Conservation (phyloP, 2,797 vertebrate genomes). For the Tadarida brasiliensis region DNA sequence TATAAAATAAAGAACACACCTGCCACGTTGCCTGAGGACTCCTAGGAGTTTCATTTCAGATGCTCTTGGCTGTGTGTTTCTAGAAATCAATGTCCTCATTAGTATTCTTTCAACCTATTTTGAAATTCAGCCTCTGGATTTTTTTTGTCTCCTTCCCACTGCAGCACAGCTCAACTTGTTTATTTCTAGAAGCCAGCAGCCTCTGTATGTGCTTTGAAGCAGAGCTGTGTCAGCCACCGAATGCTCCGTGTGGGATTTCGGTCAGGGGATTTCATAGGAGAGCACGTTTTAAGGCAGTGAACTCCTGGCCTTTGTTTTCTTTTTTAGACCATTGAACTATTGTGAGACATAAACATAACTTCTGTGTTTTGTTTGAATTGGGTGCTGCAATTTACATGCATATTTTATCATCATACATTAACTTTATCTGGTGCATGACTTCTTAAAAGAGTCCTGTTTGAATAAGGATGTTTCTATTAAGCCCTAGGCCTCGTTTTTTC, state of each 20-base stretch:
- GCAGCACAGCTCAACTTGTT: background rate
- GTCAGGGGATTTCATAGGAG: background rate
- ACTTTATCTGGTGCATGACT: conserved; percentile 63
- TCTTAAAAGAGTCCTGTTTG: conserved; percentile 71
- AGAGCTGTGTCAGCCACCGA: background rate
- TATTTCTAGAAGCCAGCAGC: conserved; percentile 46
- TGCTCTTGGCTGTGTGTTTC: conserved; percentile 29
- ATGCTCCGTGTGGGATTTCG: background rate
- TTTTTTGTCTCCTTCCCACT: background rate
- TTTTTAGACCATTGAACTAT: background rate
- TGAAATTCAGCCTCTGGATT: conserved; percentile 43
- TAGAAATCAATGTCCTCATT: conserved; percentile 59
- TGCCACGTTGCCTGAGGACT: background rate
- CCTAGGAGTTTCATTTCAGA: conserved; percentile 36
- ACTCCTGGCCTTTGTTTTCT: background rate
- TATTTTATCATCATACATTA: conserved; percentile 66
- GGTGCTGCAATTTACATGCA: conserved; percentile 44
- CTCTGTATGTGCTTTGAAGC: background rate
- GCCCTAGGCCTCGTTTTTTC: conserved; percentile 37
- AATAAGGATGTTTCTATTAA: conserved; percentile 62
- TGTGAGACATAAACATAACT: conserved; percentile 36
- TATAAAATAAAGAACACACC: conserved; percentile 47
- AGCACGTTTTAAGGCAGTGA: background rate
- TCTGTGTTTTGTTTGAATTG: conserved; percentile 31
- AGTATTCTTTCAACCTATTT: conserved; percentile 48